Evolutionary conservation across 2,888 invertebrate species (phyloP).

Genomic region (Formica aserva): DNA sequence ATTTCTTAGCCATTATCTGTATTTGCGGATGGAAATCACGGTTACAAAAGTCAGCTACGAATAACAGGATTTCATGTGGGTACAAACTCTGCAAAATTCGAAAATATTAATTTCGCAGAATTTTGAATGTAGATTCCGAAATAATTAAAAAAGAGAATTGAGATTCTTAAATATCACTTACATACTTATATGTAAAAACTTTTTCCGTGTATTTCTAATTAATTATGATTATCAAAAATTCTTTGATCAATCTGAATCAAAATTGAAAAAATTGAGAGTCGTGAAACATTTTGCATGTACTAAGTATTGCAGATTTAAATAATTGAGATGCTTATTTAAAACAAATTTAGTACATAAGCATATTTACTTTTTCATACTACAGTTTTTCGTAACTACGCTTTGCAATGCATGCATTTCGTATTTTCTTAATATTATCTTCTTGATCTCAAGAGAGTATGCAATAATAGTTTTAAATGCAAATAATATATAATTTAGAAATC

Average conservation of each 20-base stretch:
- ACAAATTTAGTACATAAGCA: neutral
- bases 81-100: neutral
- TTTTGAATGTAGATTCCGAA: neutral
- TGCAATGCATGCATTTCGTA: neutral
- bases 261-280: neutral
- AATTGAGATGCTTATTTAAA: neutral
- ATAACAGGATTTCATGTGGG: constrained; percentile 16
- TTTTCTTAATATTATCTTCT: neutral
- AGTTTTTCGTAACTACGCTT: neutral
- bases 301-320: neutral
- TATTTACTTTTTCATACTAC: neutral
- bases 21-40: neutral
- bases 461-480: neutral
- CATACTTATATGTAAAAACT: neutral
- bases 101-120: neutral
- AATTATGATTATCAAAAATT: neutral
- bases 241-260: neutral
- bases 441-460: neutral
- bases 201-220: neutral
- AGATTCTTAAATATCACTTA: neutral
- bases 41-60: neutral
- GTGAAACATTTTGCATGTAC: neutral
- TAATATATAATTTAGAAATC: neutral
- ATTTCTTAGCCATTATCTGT: neutral
- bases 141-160: neutral